phyloP scores from a whole-genome alignment of 2,797 vertebrate genomes.

The Paguma larvata region DNA sequence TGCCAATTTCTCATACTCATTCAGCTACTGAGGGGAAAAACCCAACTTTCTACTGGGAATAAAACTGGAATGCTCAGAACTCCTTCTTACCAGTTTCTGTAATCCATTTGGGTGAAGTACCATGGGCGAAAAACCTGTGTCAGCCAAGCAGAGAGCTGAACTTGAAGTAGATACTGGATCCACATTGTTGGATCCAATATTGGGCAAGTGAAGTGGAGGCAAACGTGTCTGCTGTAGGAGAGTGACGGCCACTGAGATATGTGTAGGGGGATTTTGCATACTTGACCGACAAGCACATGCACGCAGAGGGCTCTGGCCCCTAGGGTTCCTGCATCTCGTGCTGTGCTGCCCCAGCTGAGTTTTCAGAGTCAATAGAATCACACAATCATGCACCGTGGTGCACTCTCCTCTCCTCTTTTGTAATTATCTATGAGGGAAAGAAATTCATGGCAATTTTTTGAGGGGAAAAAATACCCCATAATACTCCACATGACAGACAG shows the following conservation, averaged over 20 bases:
- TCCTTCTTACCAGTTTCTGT: neutral
- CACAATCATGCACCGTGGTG: too few relatives aligned
- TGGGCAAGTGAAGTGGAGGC: neutral
- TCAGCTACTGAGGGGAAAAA: neutral
- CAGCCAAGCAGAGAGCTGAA: neutral
- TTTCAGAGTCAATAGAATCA: neutral
- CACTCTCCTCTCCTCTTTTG: neutral
- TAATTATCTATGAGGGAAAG: neutral
- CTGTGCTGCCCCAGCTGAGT: neutral
- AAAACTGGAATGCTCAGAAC: neutral
- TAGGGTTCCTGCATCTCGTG: neutral
- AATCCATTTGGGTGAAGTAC: neutral
- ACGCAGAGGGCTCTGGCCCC: neutral
- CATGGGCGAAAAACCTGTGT: neutral
- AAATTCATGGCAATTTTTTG: neutral
- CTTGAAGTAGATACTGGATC: neutral
- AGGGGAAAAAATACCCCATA: neutral
- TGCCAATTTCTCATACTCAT: neutral
- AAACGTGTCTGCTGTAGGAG: neutral
- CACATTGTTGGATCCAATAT: neutral
- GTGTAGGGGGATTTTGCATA: fast-evolving
- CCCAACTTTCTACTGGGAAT: neutral
- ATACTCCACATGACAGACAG: too few relatives aligned
- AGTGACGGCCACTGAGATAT: neutral
- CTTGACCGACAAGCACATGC: too few relatives aligned